Percentiles rank a stretch among this genome's conserved stretches.
Conservation (phyloP, 1,140 invertebrate genomes). For the Palaemon carinicauda region DNA sequence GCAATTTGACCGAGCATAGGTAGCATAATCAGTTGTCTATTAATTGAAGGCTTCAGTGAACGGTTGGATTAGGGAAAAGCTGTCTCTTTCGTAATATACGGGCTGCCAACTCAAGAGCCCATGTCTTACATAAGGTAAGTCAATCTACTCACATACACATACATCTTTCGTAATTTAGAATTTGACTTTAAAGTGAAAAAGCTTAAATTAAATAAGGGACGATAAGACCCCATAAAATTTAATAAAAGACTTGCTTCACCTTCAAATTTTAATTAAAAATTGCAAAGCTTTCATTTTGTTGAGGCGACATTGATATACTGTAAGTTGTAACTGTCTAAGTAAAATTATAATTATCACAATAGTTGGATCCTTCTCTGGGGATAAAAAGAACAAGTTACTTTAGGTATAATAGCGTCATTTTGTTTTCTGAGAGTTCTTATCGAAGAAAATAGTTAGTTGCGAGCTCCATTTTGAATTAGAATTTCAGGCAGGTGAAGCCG, state of each 20-base stretch:
- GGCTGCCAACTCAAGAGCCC: too few relatives aligned
- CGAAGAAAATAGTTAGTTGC: constrained; percentile 73
- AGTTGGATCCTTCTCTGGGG: constrained; percentile 60
- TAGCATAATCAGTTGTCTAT: too few relatives aligned
- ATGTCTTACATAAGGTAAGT: too few relatives aligned
- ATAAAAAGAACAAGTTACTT: constrained; percentile 73
- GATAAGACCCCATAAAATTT: constrained; percentile 72
- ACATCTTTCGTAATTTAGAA: too few relatives aligned
- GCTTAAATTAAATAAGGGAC: constrained; percentile 72
- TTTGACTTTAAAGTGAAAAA: constrained; percentile 46
- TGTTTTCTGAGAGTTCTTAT: constrained; percentile 72
- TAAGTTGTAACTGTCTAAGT: not conserved
- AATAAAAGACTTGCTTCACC: constrained; percentile 65
- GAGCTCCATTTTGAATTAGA: constrained; percentile 85
- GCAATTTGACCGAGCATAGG: too few relatives aligned
- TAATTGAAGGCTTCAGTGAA: too few relatives aligned
- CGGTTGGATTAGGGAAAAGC: too few relatives aligned
- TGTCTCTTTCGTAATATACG: too few relatives aligned
- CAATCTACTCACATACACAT: too few relatives aligned
- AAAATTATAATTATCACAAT: constrained; percentile 63
- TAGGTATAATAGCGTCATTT: constrained; percentile 79
- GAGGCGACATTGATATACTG: constrained; percentile 21
- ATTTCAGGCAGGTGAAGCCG: constrained; percentile 71
- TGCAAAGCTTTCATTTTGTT: too few relatives aligned
- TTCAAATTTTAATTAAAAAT: too few relatives aligned